Base-by-base conservation (phyloP, 2,888 invertebrate genomes). In the Campaea margaritaria region DNA sequence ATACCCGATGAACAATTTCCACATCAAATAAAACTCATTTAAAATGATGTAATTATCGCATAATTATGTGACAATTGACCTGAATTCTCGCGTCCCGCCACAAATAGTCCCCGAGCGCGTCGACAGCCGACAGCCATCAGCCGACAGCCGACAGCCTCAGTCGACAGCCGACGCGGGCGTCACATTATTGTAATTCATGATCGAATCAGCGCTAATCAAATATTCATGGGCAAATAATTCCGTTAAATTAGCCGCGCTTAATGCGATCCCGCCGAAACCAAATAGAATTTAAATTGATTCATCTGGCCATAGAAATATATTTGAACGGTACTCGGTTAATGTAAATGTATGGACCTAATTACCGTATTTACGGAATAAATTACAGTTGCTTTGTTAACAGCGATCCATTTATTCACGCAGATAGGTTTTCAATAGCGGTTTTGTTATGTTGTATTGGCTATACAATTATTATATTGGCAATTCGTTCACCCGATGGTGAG, bases 141-240 rank as follows among this genome's bases (percentile, higher is more conserved):
- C n/a, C n/a, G n/a, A 27, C 27, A 34, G 34, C 10, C 34, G 34
- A 11, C 34, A 2, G 34, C 34, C 34, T n/a, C n/a, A 21, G 3
- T 21, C 21, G 21, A 9, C 31, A 36, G 36, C 10, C 36, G 36
- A 36, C 36, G 36, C 28, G n/a, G 10, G 16, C 49, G 7, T 16
- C 43, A 38, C 43, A 38, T 50, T 47, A 36, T 36, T 16, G 51
- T 43, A 47, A 43, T 52, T 41, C 28, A 44, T 7, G 36, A 21
- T 38, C 10, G 14, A 51, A 51, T 49, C 39, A 7, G n/a, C 15
- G 45, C 42, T 43, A 38, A 52, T 52, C 47, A 52, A 58, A 58
- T 58, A 58, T 58, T 47, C 48, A 44, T 38, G 28, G 4, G 16
- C 52, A 47, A 58, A 58, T 58, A 52, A 52, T 58, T 43, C n/a